Base-by-base conservation (phyloP, 2,113 vertebrate species). In the Engraulis encrasicolus region DNA sequence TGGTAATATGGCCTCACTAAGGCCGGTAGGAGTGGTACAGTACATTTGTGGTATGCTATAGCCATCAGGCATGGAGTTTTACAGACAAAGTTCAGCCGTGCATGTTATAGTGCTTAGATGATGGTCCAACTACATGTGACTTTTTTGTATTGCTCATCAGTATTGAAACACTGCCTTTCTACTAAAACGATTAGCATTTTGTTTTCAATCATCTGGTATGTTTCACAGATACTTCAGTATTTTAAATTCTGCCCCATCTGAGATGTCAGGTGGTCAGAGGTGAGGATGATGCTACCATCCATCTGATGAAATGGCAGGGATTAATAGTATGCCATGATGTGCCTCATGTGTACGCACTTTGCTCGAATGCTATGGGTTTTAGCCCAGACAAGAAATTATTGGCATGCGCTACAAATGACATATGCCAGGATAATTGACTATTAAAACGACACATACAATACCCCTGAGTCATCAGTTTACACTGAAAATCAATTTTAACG, bases 21-120 rank as follows among this genome's bases (percentile, higher is more conserved):
- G 61, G 61, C 34, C 61, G 31, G 61, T 11, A 66, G 58, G 61
- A 71, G 27, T 71, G 61, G 27, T 71, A 34, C 61, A 34, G 27
- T 71, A 34, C 61, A 34, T 71, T 31, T 71, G 61, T 71, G 61
- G 61, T 71, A 71, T 71, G 61, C 34, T 34, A 71, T 31, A 71
- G 27, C 27, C 17, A 34, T 71, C 61, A 71, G 61, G 61, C 61
- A 23, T 45, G 11, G 5, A 31, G 23, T 15, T 31, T 11, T 3
- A 71, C 14, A 34, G 61, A 31, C 23, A 17, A 31, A 71, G 12
- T 27, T 12, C 61, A 31, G 14, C 34, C 31, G 14, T 31, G 27
- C 4, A 27, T 31, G 23, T 66, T 66, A 66, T 23, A 66, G 61
- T 31, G 61, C 61, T 31, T 66, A 66, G 61, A 66, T 66, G 2